Conservation (phyloP, 2,113 vertebrate species). For the Xenopus laevis region DNA sequence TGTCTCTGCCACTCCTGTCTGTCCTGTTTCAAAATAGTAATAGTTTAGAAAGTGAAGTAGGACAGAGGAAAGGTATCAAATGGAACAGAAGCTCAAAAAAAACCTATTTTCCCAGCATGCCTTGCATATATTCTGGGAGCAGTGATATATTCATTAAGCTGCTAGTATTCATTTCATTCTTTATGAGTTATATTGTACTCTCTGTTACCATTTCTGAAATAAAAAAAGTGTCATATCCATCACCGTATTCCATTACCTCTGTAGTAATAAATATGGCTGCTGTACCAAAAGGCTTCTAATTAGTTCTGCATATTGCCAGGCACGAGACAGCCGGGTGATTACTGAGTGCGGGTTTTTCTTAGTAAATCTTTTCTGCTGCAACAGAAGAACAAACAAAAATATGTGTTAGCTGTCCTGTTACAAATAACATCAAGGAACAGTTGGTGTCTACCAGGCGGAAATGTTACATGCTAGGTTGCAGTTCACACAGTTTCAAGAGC, state of each 20-base stretch:
- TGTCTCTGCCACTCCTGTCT: not conserved
- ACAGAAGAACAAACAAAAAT: too few species aligned
- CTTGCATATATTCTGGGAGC: not conserved
- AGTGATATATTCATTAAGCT: not conserved
- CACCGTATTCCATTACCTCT: not conserved
- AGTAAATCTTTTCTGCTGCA: too few species aligned
- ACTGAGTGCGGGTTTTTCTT: too few species aligned
- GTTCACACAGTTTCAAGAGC: slow-evolving; percentile 1
- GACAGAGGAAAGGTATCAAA: not conserved
- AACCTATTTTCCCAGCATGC: not conserved
- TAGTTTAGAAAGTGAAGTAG: not conserved
- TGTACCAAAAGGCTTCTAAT: too few species aligned
- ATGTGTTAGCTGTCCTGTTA: too few species aligned
- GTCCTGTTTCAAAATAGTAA: not conserved
- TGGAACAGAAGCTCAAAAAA: not conserved
- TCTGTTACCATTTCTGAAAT: slow-evolving; percentile 7
- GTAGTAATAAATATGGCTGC: too few species aligned
- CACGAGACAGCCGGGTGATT: too few species aligned
- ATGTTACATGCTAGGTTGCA: not conserved
- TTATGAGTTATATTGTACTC: not conserved
- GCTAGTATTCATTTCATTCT: not conserved
- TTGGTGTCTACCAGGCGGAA: too few species aligned
- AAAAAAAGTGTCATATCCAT: slow-evolving; percentile 7
- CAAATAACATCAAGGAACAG: too few species aligned
- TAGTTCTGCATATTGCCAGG: too few species aligned